A percentile compares a stretch with the other conserved stretches of the same genome.
Evolutionary conservation across 2,888 invertebrate species (phyloP).

Genomic region (Linnaemya tessellans): DNA sequence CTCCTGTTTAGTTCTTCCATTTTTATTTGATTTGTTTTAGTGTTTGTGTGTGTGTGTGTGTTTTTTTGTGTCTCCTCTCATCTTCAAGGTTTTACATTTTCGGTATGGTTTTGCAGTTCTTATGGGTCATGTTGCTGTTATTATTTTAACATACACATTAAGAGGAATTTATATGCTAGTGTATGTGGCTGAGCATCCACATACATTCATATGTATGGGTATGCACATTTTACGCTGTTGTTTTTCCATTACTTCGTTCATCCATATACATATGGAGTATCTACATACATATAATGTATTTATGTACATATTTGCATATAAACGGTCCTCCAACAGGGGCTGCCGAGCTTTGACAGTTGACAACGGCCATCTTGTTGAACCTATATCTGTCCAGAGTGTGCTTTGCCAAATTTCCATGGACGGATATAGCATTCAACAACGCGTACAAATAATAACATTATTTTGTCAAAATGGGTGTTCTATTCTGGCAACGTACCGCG

Average conservation of each 20-base stretch:
- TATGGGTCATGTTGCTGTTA: constrained; percentile 63
- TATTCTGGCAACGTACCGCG: too few species aligned
- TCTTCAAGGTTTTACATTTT: constrained; percentile 69
- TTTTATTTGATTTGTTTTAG: constrained; percentile 27
- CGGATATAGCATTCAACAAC: too few species aligned
- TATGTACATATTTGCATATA: not conserved
- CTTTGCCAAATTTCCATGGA: too few species aligned
- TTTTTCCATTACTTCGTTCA: constrained; percentile 15
- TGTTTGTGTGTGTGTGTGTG: not conserved
- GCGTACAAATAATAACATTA: too few species aligned
- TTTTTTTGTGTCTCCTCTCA: constrained; percentile 39
- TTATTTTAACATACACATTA: constrained; percentile 32
- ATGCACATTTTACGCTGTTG: constrained; percentile 40
- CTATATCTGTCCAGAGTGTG: too few species aligned
- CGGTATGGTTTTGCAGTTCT: constrained; percentile 49
- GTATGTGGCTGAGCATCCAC: constrained; percentile 1
- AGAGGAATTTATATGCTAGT: not conserved
- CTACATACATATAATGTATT: not conserved
- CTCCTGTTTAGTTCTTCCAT: constrained; percentile 4
- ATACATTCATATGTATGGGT: constrained; percentile 7
- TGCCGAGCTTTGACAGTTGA: too few species aligned
- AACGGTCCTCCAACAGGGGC: too few species aligned
- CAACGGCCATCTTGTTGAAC: too few species aligned
- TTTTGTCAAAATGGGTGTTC: too few species aligned
- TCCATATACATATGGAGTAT: constrained; percentile 25